Base-by-base conservation (phyloP, 2,113 vertebrate genomes). In the Apodemus speciosus region DNA sequence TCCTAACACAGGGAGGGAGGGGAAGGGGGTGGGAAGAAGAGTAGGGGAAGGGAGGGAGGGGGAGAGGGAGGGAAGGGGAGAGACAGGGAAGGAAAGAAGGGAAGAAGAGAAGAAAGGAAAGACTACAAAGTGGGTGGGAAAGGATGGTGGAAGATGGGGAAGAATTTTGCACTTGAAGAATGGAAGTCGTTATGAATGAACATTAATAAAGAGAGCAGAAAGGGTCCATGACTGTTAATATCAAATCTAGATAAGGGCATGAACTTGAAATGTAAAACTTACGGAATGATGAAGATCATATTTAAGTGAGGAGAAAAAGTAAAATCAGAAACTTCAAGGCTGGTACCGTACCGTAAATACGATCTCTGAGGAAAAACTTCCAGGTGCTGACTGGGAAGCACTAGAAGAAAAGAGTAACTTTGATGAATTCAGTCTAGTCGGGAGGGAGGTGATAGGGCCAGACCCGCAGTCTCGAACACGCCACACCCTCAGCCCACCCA, bases 341-440 rank as follows among this genome's bases (percentile, higher is more conserved):
- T 62, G 69, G 94, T 92, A 96, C 73, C n/a, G 0, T 97, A 98
- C 98, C 98, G 2, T 4, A 95, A 5, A 90, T 7, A 1, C 0
- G 62, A 0, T 3, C 92, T 1, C 0, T 43, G 90, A 60, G 16
- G 38, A 56, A 10, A 16, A 60, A 77, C 20, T 71, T 94, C 71
- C 62, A 60, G 32, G 7, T 6, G 20, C 0, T 84, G 46, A 93
- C 38, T 0, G 38, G 91, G 20, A 79, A 40, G 1, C 7, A 16
- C 92, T 97, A 87, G 6, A 94, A 89, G 87, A 1, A 92, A 92
- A 92, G 9, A 88, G 86, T 11, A 93, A 77, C 7, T 73, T 30
- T 89, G 32, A 56, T 71, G 53, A 96, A 92, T 53, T 90, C 35
- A 60, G n/a, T 62, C 62, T 56, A 32, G 27, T 56, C 46, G 16